A percentile compares a stretch with the other conserved stretches of the same genome.
phyloP scores from a whole-genome alignment of 2,113 vertebrate genomes.

The Pholis gunnellus region DNA sequence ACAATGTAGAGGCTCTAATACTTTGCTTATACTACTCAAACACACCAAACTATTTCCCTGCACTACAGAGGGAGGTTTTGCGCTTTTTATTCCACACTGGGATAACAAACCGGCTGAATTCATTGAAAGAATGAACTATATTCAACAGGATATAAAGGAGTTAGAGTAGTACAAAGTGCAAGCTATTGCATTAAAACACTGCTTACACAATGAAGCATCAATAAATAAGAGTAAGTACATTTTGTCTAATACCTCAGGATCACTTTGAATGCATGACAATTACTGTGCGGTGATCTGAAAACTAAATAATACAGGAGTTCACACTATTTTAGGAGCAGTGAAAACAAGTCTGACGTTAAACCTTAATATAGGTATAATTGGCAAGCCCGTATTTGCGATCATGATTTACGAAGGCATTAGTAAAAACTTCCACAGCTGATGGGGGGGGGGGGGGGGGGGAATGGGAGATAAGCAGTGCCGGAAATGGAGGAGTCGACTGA shows the following conservation, averaged over 20 bases:
- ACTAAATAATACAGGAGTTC: not conserved
- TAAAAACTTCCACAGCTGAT: constrained; percentile 58
- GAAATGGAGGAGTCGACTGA: constrained; percentile 75
- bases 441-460: constrained; percentile 36
- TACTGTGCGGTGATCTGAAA: not conserved
- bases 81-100: not conserved
- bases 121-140: not conserved
- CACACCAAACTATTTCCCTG: not conserved
- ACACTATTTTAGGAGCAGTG: constrained; percentile 14
- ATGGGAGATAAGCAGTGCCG: constrained; percentile 54
- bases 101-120: not conserved
- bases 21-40: not conserved
- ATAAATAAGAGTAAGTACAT: not conserved
- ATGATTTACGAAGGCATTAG: constrained; percentile 28
- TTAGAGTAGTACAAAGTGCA: not conserved
- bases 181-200: not conserved
- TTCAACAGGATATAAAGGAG: not conserved
- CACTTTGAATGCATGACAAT: not conserved
- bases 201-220: not conserved
- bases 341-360: constrained; percentile 16
- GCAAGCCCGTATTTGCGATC: constrained; percentile 7
- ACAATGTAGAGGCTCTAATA: not conserved
- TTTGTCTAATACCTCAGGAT: not conserved
- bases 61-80: not conserved
- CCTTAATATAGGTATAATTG: not conserved